phyloP scores from a whole-genome alignment of 2,113 vertebrate genomes.

The Myxocyprinus asiaticus region DNA sequence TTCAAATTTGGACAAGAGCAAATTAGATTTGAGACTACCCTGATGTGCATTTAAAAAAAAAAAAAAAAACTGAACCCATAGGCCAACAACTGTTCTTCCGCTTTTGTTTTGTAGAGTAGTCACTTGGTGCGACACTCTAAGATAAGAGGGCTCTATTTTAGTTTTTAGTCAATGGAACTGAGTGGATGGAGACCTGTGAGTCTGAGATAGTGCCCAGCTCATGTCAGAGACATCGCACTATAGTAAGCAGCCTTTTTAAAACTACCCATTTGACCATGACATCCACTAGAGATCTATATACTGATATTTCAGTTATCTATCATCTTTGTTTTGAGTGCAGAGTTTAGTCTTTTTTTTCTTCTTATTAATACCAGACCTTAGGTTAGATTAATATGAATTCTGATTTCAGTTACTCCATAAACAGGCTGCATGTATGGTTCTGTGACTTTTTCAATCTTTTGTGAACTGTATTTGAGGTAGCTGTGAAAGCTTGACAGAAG shows the following conservation, averaged over 20 bases:
- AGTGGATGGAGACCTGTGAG: conserved; percentile 12
- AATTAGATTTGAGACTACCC: too few relatives aligned
- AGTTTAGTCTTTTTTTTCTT: too few relatives aligned
- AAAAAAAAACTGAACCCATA: too few relatives aligned
- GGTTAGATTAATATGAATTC: background rate
- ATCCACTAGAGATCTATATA: background rate
- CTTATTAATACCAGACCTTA: background rate
- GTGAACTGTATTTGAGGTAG: background rate
- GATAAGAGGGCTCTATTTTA: conserved; percentile 44
- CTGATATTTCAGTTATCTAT: background rate
- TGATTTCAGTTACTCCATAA: background rate
- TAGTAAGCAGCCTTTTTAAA: conserved; percentile 45
- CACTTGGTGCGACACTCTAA: conserved; percentile 1
- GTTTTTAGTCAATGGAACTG: conserved; percentile 42
- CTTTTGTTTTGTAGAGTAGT: conserved; percentile 23
- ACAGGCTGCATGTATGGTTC: too few relatives aligned
- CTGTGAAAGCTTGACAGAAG: conserved; percentile 11
- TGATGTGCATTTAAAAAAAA: too few relatives aligned
- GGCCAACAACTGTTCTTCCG: conserved; percentile 7
- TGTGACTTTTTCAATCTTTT: too few relatives aligned
- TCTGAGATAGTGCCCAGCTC: background rate
- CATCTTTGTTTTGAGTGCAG: background rate
- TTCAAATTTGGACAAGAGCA: too few relatives aligned
- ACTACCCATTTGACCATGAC: conserved; percentile 40
- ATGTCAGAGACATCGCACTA: conserved; percentile 42